Evolutionary conservation across 2,888 invertebrate species (phyloP).

Genomic region (Drosophila formosana): DNA sequence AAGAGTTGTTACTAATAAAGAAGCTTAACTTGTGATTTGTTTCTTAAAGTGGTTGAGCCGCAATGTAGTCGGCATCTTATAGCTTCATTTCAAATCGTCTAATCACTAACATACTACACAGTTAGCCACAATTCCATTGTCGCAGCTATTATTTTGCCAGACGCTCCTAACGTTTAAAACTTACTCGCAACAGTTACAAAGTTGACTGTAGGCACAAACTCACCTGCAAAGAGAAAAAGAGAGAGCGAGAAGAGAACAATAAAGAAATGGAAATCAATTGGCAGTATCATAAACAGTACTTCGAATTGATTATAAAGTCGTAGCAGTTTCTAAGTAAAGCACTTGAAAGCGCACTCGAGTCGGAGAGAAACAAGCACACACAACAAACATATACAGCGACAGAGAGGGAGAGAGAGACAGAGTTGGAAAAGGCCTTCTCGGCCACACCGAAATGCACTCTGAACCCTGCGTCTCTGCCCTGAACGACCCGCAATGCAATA

Average conservation of each 20-base stretch:
- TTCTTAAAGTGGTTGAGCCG: too few relatives aligned
- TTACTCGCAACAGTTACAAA: constrained; percentile 51
- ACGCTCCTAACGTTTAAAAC: constrained; percentile 5
- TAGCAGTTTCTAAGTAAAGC: constrained; percentile 42
- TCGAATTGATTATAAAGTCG: constrained; percentile 60
- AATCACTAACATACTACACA: not conserved
- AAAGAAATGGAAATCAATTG: constrained; percentile 63
- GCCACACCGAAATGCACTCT: constrained; percentile 69
- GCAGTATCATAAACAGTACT: constrained; percentile 52
- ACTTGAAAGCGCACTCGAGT: constrained; percentile 43
- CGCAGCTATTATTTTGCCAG: not conserved
- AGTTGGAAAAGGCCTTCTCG: constrained; percentile 52
- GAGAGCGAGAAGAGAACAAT: constrained; percentile 38
- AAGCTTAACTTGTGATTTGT: too few relatives aligned
- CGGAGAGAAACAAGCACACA: constrained; percentile 18
- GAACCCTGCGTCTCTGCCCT: constrained; percentile 41
- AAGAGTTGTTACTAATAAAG: too few relatives aligned
- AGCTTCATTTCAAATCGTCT: not conserved
- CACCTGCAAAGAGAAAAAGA: constrained; percentile 51
- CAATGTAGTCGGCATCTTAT: not conserved
- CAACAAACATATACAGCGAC: constrained; percentile 13
- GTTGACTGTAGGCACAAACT: constrained; percentile 49
- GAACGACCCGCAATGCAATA: constrained; percentile 71
- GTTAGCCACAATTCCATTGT: too few relatives aligned
- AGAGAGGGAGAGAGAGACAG: constrained; percentile 1